Evolutionary conservation across 1,140 invertebrate genomes (phyloP), one percentile per base, ranked within the genome.

Genomic region (Magallana angulata): DNA sequence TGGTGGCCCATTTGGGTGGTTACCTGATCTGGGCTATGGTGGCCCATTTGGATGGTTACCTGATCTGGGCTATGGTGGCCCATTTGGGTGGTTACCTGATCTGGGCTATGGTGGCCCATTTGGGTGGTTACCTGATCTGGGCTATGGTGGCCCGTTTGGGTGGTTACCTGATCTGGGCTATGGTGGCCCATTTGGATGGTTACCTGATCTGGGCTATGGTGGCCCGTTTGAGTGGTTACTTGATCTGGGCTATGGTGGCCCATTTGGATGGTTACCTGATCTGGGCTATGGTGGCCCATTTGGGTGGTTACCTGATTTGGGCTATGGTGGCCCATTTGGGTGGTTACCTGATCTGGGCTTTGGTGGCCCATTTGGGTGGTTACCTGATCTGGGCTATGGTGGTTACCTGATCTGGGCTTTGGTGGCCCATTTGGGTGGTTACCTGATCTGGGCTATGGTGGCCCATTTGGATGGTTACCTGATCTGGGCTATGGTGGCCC

Each of bases 341-440:
- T 9, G 16, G 48, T 81, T n/a, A 11, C 9, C 16, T 16, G 7
- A 84, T 24, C 5, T 57, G n/a, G 12, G 36, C 14, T 30, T 0
- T 6, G 48, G 1, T 85, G 7, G 62, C 7, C 0, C 24, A 24
- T 24, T 24, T 24, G 24, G 12, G 0, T 24, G 0, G 91, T 93
- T 94, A 97, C 96, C 99, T 99, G n/a, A 99, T 98, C 95, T 99
- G 98, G 94, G 99, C 98, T 85, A 99, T 98, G 1, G 97, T 97
- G 99, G 99, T 96, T 99, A 99, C 48, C 99, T 99, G n/a, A 99
- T 98, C 95, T 99, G 98, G 94, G 99, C 98, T 85, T 99, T 98
- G 1, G 97, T 97, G 4, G 99, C 98, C 90, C 99, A 96, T 95
- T 99, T 99, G 96, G 99, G 97, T 0, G 99, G 99, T 96, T 99